Evolutionary conservation across 2,797 vertebrate species (phyloP).

Genomic region (Onychomys arenicola): DNA sequence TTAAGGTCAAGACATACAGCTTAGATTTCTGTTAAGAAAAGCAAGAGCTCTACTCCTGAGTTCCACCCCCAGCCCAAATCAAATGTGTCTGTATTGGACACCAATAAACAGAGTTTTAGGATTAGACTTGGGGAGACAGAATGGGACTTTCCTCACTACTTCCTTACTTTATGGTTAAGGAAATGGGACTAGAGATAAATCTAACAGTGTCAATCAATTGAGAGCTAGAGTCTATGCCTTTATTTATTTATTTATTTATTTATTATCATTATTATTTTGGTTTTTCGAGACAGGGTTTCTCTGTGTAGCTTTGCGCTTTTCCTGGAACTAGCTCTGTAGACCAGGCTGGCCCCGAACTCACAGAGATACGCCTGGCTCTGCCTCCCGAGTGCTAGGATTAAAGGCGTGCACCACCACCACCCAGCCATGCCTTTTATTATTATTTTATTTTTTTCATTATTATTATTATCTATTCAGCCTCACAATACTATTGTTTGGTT

Average conservation of each 20-base stretch:
- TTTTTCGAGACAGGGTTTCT: no score
- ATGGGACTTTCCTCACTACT: not conserved
- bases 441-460: not conserved
- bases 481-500: not conserved
- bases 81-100: not conserved
- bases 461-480: not conserved
- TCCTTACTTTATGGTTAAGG: not conserved
- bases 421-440: no score
- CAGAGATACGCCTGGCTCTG: no score
- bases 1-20: not conserved
- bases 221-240: not conserved
- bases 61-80: not conserved
- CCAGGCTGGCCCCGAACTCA: no score
- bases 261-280: not conserved
- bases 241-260: not conserved
- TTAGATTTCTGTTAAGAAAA: not conserved
- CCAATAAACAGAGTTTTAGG: not conserved
- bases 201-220: not conserved
- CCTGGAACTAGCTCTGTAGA: no score
- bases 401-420: no score
- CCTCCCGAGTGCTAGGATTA: no score
- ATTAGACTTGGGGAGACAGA: not conserved
- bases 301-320: no score
- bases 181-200: not conserved
- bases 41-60: not conserved